Evolutionary conservation across 2,888 invertebrate genomes (phyloP).

Genomic region (Archips xylosteana): DNA sequence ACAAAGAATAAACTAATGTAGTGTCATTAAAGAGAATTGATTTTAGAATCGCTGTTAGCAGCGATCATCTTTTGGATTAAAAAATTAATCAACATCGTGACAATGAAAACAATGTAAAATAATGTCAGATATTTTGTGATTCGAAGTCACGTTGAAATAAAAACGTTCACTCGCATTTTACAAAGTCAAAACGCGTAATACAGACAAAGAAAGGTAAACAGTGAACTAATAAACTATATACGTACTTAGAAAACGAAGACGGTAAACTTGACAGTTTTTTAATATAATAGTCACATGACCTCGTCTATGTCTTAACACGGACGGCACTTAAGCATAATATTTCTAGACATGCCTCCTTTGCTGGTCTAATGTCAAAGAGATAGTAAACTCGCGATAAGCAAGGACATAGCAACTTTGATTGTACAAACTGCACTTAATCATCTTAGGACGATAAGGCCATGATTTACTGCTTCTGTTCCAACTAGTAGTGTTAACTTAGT

Average conservation of each 20-base stretch:
- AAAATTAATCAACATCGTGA: too few relatives aligned
- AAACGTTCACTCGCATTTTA: too few relatives aligned
- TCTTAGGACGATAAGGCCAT: neutral
- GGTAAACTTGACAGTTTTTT: neutral
- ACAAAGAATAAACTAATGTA: too few relatives aligned
- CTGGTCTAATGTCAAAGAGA: neutral
- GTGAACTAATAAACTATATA: neutral
- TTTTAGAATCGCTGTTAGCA: too few relatives aligned
- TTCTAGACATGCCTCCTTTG: neutral
- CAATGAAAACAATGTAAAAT: too few relatives aligned
- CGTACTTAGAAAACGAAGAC: neutral
- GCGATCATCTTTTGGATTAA: too few relatives aligned
- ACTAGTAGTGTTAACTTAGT: neutral
- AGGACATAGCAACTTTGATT: neutral
- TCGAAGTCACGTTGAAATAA: too few relatives aligned
- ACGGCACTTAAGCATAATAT: neutral
- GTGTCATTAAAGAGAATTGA: too few relatives aligned
- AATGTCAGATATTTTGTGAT: too few relatives aligned
- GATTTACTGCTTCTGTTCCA: neutral
- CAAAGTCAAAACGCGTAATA: too few relatives aligned
- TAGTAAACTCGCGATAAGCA: neutral
- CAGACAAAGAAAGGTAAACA: too few relatives aligned
- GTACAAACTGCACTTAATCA: constrained; percentile 1
- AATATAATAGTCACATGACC: neutral
- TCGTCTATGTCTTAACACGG: neutral